Evolutionary conservation across 1,140 invertebrate species (phyloP).

Genomic region (Brachionus manjavacas): DNA sequence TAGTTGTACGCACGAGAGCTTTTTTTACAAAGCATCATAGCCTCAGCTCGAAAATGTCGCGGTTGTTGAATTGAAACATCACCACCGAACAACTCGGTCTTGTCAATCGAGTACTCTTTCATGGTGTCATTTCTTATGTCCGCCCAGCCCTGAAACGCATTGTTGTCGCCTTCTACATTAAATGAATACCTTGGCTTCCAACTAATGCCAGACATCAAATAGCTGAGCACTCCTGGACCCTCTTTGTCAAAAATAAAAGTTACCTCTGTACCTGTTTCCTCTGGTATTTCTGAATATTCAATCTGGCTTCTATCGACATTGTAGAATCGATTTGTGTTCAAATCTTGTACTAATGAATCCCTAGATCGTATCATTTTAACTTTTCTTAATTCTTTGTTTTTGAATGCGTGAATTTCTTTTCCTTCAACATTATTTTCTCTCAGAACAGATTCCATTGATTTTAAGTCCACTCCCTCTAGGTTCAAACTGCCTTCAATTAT

Average conservation of each 20-base stretch:
- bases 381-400: background rate
- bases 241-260: constrained; percentile 28
- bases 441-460: background rate
- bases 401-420: background rate
- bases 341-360: constrained; percentile 30
- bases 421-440: constrained; percentile 14
- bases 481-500: constrained; percentile 11
- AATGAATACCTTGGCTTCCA: constrained; percentile 27
- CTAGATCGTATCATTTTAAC: constrained; percentile 3
- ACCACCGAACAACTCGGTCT: constrained; percentile 27
- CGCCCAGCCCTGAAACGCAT: constrained; percentile 10
- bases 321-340: background rate
- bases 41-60: background rate
- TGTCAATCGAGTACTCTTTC: constrained; percentile 1
- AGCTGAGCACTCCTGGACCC: background rate
- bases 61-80: background rate
- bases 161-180: background rate
- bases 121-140: constrained; percentile 37
- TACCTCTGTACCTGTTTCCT: constrained; percentile 12
- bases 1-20: background rate
- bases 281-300: constrained; percentile 16
- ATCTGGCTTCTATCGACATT: background rate
- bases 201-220: constrained; percentile 25
- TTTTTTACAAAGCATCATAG: background rate
- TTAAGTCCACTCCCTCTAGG: background rate